phyloP scores from a whole-genome alignment of 2,888 invertebrate genomes.

The Branchellion lobata region DNA sequence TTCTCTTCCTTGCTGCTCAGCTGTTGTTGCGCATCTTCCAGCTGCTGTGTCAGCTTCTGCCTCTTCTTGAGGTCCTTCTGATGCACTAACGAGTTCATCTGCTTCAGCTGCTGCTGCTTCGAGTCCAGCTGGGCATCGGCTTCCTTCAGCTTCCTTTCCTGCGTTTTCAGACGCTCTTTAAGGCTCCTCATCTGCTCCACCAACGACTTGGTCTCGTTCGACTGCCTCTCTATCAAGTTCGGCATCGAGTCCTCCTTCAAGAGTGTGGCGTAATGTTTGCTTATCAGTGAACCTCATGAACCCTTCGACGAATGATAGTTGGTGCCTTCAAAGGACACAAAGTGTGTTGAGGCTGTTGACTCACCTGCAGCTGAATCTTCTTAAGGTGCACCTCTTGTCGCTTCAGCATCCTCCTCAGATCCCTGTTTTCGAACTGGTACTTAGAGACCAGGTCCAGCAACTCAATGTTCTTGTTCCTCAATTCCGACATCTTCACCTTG shows the following conservation, averaged over 20 bases:
- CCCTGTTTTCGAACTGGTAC: constrained; percentile 43
- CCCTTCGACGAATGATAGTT: too few relatives aligned
- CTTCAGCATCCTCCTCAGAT: constrained; percentile 28
- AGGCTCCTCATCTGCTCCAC: constrained; percentile 56
- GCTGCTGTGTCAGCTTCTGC: constrained; percentile 57
- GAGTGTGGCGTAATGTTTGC: too few relatives aligned
- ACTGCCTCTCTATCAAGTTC: constrained; percentile 58
- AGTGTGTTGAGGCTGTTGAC: too few relatives aligned
- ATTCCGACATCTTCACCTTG: constrained; percentile 35
- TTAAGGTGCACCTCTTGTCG: constrained; percentile 35
- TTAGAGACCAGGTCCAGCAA: constrained; percentile 28
- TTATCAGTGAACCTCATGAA: too few relatives aligned
- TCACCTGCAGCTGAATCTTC: constrained; percentile 32
- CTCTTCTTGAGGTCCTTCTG: constrained; percentile 59
- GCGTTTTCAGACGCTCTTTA: constrained; percentile 50
- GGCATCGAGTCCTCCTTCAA: constrained; percentile 59
- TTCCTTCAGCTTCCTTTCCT: constrained; percentile 57
- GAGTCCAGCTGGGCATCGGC: constrained; percentile 59
- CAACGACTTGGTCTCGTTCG: constrained; percentile 57
- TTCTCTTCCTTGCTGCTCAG: constrained; percentile 57
- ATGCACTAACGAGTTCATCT: constrained; percentile 58
- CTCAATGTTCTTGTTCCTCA: constrained; percentile 35
- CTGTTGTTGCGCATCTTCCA: constrained; percentile 56
- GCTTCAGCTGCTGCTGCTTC: constrained; percentile 56
- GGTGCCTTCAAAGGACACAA: too few relatives aligned